Evolutionary conservation across 2,888 invertebrate genomes (phyloP), one percentile per base, ranked within the genome.

Genomic region (Erebia palarica): DNA sequence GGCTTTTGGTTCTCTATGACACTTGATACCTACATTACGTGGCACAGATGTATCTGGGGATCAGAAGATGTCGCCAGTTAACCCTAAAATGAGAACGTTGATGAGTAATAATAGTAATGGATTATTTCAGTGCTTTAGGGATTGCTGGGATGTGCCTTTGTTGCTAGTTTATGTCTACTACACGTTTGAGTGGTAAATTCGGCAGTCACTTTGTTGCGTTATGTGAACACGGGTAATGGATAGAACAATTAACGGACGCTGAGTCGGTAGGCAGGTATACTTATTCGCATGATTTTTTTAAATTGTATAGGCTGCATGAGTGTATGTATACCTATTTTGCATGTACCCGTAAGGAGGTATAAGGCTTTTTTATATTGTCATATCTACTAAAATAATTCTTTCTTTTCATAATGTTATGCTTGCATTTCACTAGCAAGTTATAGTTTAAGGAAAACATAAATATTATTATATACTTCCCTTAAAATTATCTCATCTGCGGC

Each of bases 31-130:
- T 77, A 75, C 80, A 80, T 85, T 83, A 86, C 84, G 80, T 78
- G 78, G 83, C 79, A 76, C 79, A 79, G 78, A 81, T 80, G 82
- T 80, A 82, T 81, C 81, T 79, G 77, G 84, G 85, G 86, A 87
- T 87, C 81, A 84, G 80, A 76, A 80, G 78, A 86, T 85, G 86
- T 84, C 88, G 82, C 84, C 84, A 84, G 84, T 89, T 89, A 89
- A 88, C 90, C 88, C 89, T 86, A 85, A 86, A 87, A 87, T 80
- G 84, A 80, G 79, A 79, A 78, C 77, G 82, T 77, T 86, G 88
- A 88, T 85, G 87, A 86, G 87, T 85, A 86, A 86, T 88, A 87
- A 85, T 86, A 86, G 84, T 86, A 86, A 86, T 86, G 89, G 89
- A 89, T 88, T 88, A 90, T 81, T 77, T 78, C 73, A 77, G 72